phyloP scores from a whole-genome alignment of 2,797 vertebrate genomes.

The Arctocebus calabarensis region DNA sequence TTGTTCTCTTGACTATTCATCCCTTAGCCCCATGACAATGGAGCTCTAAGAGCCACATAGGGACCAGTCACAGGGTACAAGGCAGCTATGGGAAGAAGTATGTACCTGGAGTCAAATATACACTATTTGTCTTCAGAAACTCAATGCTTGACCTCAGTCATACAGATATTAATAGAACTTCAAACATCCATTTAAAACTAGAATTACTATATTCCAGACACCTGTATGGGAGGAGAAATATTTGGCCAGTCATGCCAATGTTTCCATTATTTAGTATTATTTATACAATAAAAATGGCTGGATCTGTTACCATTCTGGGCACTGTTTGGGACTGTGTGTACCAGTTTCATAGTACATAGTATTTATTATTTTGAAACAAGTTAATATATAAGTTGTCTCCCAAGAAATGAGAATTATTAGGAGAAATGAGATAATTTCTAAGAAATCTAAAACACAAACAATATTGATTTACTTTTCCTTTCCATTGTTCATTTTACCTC shows the following conservation, averaged over 20 bases:
- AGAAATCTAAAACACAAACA: not conserved
- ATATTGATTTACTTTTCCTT: not conserved
- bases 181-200: not conserved
- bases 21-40: not conserved
- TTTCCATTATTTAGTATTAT: constrained; percentile 10
- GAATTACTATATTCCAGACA: not conserved
- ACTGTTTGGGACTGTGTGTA: not conserved
- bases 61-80: not conserved
- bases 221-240: not conserved
- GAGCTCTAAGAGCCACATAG: not conserved
- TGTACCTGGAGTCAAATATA: not conserved
- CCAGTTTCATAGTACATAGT: not conserved
- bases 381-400: not conserved
- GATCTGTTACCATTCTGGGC: not conserved
- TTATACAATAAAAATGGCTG: not conserved
- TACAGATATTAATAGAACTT: not conserved
- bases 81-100: not conserved
- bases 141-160: not conserved
- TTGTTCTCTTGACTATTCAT: not conserved
- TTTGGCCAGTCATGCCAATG: not conserved
- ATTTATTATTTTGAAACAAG: constrained; percentile 14
- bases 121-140: not conserved
- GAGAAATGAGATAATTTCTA: not conserved
- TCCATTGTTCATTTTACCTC: not conserved
- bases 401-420: not conserved